These are phyloP conservation scores for Phortica okadai DNA, from an alignment of 2,888 invertebrate genomes.

Conservation along the genomic window DNA sequence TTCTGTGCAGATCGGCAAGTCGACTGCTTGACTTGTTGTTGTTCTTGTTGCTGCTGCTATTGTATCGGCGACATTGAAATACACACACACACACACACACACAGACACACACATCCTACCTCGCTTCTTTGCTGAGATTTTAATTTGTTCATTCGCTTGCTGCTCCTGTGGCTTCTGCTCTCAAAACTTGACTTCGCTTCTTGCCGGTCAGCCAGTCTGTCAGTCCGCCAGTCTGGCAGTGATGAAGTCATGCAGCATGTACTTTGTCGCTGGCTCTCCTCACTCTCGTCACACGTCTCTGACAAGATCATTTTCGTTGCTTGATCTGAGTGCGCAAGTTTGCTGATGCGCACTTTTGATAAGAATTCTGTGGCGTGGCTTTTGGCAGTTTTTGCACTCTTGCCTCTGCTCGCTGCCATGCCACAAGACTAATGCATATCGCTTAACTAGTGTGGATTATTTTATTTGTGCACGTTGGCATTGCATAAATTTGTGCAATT, in stretches of 20 bases:
- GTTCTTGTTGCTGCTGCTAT: constrained; percentile 26
- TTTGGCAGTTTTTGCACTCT: constrained; percentile 37
- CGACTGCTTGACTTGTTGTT: constrained; percentile 37
- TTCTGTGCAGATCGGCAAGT: constrained; percentile 31
- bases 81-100: constrained; percentile 58
- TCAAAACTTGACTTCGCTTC: too few species aligned
- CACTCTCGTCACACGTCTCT: constrained; percentile 21
- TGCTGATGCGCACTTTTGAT: constrained; percentile 63
- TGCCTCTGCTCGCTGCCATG: constrained; percentile 22
- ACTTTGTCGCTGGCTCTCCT: not conserved
- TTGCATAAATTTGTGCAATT: constrained; percentile 73
- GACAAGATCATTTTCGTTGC: constrained; percentile 30
- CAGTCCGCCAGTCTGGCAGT: constrained; percentile 35
- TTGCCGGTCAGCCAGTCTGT: not conserved
- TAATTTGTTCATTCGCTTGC: constrained; percentile 62
- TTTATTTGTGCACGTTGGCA: constrained; percentile 49
- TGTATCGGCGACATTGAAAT: constrained; percentile 35
- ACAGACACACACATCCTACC: constrained; percentile 57
- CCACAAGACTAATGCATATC: not conserved
- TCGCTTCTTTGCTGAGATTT: constrained; percentile 60
- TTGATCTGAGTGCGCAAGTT: constrained; percentile 47
- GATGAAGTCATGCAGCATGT: constrained; percentile 56
- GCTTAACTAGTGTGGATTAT: constrained; percentile 22
- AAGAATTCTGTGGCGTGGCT: constrained; percentile 46
- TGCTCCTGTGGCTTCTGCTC: constrained; percentile 36